These are phyloP conservation scores for Sceloporus tristichus DNA, from an alignment of 2,113 vertebrate species.

Conservation along the genomic window DNA sequence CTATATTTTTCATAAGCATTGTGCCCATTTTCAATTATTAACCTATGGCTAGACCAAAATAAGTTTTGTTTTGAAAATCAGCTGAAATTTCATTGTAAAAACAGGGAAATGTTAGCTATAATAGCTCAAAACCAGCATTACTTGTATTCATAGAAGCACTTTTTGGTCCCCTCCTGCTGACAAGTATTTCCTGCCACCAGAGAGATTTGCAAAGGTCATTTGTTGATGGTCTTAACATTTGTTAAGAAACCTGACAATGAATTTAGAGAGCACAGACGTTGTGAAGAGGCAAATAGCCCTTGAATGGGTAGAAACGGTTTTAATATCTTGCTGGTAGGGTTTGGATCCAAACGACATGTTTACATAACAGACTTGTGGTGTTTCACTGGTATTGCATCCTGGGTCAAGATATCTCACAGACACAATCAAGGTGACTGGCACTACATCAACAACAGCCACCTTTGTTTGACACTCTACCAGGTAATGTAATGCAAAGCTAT, in stretches of 20 bases:
- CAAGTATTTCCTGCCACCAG: too few relatives aligned
- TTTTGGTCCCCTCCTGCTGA: background rate
- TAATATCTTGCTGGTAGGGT: too few relatives aligned
- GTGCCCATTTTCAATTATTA: background rate
- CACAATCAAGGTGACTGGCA: background rate
- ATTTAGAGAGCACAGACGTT: background rate
- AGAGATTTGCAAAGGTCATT: background rate
- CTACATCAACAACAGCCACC: background rate
- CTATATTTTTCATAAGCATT: conserved; percentile 16
- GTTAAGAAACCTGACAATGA: background rate
- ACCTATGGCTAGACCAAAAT: background rate
- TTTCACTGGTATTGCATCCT: background rate
- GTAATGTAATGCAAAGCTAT: background rate
- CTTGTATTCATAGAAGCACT: background rate
- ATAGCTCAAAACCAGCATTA: background rate
- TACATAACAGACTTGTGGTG: background rate
- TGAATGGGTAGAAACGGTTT: background rate
- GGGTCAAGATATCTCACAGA: background rate
- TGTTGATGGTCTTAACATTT: too few relatives aligned
- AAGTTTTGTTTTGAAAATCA: background rate
- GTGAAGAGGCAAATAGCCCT: background rate
- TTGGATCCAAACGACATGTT: background rate
- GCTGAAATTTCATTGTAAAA: background rate
- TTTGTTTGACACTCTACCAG: background rate
- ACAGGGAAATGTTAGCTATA: background rate